A percentile compares a stretch with the other conserved stretches of the same genome.
Conservation (phyloP, 2,888 invertebrate species). For the Napeogenes sylphis region DNA sequence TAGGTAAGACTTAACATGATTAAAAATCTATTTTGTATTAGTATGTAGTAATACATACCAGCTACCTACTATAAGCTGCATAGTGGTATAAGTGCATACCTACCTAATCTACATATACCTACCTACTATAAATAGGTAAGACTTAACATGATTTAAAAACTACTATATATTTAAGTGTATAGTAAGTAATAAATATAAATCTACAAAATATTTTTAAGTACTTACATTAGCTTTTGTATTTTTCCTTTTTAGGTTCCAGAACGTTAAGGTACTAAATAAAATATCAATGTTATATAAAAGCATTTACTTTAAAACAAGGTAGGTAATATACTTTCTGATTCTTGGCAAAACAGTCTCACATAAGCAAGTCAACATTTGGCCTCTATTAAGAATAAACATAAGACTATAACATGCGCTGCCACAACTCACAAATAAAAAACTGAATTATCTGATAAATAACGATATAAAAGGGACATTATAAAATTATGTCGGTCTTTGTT, state of each 20-base stretch:
- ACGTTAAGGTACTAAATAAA: slow-evolving; percentile 9
- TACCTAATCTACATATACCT: too few relatives aligned
- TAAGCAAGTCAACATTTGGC: slow-evolving; percentile 79
- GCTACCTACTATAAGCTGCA: too few relatives aligned
- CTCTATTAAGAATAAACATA: slow-evolving; percentile 76
- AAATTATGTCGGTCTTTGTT: slow-evolving; percentile 63
- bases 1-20: too few relatives aligned
- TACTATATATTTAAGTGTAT: too few relatives aligned
- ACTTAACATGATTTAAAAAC: too few relatives aligned
- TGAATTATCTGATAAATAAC: slow-evolving; percentile 72
- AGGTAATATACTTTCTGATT: slow-evolving; percentile 79
- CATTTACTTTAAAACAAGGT: slow-evolving; percentile 79
- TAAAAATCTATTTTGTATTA: too few relatives aligned
- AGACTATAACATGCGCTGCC: slow-evolving; percentile 75
- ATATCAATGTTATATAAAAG: slow-evolving; percentile 66
- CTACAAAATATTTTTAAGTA: too few relatives aligned
- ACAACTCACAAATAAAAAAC: slow-evolving; percentile 72
- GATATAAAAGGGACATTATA: slow-evolving; percentile 67
- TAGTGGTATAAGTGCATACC: too few relatives aligned
- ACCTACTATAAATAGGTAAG: too few relatives aligned
- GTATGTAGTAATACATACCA: too few relatives aligned
- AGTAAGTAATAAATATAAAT: too few relatives aligned
- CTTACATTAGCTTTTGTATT: too few relatives aligned
- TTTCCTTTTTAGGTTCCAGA: background rate
- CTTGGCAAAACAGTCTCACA: slow-evolving; percentile 79